These are phyloP conservation scores for Sebastes trivittatus DNA, from an alignment of 2,797 vertebrate species.

Conservation along the genomic window DNA sequence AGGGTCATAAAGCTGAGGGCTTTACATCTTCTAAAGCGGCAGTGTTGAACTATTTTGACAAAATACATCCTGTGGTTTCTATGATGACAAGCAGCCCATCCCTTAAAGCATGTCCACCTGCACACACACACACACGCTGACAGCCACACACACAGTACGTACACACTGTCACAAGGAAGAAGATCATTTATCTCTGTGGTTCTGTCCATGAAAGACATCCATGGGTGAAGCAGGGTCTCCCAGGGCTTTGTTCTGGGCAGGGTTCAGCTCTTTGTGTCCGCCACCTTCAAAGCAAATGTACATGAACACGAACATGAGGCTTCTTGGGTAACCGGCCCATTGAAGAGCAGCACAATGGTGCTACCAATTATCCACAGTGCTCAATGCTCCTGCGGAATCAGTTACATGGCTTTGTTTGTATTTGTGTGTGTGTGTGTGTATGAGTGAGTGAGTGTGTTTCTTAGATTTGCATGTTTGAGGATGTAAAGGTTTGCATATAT, in stretches of 20 bases:
- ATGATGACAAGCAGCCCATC: constrained; percentile 48
- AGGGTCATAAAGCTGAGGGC: not conserved
- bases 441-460: constrained; percentile 26
- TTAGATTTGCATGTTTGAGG: constrained; percentile 42
- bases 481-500: constrained; percentile 26
- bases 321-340: constrained; percentile 86
- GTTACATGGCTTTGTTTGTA: constrained; percentile 80
- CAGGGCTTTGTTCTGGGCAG: constrained; percentile 80
- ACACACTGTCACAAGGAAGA: constrained; percentile 56
- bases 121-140: constrained; percentile 15
- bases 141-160: constrained; percentile 3
- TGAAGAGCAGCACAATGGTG: constrained; percentile 82
- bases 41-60: constrained; percentile 73
- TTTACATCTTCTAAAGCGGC: constrained; percentile 32
- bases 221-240: constrained; percentile 79
- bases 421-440: constrained; percentile 40
- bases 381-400: constrained; percentile 82
- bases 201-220: constrained; percentile 75
- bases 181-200: constrained; percentile 69
- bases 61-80: constrained; percentile 71
- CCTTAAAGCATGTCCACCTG: constrained; percentile 33
- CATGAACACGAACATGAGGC: constrained; percentile 85
- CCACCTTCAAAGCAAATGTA: constrained; percentile 87
- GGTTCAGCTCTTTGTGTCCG: constrained; percentile 83
- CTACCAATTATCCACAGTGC: constrained; percentile 83